Evolutionary conservation across 1,140 invertebrate genomes (phyloP), one percentile per base, ranked within the genome.

Genomic region (Ditylenchus dipsaci): DNA sequence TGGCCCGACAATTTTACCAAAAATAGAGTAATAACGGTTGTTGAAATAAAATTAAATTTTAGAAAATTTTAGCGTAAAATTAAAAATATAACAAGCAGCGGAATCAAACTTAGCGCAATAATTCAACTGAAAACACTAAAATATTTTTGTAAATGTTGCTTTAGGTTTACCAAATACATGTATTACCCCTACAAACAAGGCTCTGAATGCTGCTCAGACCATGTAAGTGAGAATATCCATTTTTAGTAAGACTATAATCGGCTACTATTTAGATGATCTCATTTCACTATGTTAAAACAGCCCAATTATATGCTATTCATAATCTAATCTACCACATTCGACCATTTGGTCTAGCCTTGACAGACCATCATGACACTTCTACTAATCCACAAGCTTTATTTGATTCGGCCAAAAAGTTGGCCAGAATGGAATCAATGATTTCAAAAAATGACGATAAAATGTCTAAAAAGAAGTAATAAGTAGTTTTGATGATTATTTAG

Each of bases 131-230:
- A n/a, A n/a, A n/a, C n/a, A n/a, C n/a, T n/a, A n/a, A n/a, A n/a
- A n/a, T n/a, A n/a, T n/a, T n/a, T n/a, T n/a, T n/a, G n/a, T n/a
- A 38, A 38, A 38, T 38, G 11, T 38, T 11, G 87, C 71, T 92
- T 91, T 80, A 95, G 92, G 92, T 95, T 93, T 80, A 94, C 91
- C 91, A 88, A 91, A 76, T 95, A 93, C 80, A 93, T 93, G 65
- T 95, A 90, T 82, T 95, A 95, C 79, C 88, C 91, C 30, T 88
- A 88, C 58, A 88, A 91, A 83, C 90, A 92, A 87, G 91, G 91
- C 78, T 83, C 73, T 74, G 21, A 42, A 17, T 33, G 21, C 3
- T 21, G 38, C 42, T 9, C 21, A n/a, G n/a, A 53, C n/a, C 49
- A 21, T 53, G n/a, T 19, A 19, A 53, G 1, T 53, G n/a, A 5